Evolutionary conservation across 2,888 invertebrate genomes (phyloP).

Genomic region (Tubulanus polymorphus): DNA sequence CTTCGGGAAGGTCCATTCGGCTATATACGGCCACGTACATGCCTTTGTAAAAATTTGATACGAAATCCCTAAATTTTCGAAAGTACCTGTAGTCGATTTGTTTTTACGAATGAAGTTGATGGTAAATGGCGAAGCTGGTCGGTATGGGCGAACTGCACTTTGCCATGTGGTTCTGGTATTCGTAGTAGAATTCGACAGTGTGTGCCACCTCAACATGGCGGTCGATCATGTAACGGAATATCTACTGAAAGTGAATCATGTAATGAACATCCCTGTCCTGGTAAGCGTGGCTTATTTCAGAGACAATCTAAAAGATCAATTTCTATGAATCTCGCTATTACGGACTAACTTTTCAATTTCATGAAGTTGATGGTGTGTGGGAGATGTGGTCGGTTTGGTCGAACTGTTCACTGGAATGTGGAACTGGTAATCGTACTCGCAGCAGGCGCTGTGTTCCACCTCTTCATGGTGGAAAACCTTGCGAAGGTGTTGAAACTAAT

Average conservation of each 20-base stretch:
- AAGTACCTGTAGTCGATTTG: too few species aligned
- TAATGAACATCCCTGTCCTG: background rate
- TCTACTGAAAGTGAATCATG: background rate
- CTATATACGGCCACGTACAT: too few species aligned
- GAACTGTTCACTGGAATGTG: slow-evolving; percentile 17
- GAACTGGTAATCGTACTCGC: slow-evolving; percentile 11
- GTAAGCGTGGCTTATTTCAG: background rate
- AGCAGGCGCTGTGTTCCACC: slow-evolving; percentile 11
- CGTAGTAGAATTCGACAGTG: background rate
- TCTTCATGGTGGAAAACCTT: slow-evolving; percentile 6
- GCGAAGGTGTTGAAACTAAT: slow-evolving; percentile 6
- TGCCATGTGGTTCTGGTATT: background rate
- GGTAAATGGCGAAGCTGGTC: background rate
- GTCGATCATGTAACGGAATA: background rate
- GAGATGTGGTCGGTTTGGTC: slow-evolving; percentile 16
- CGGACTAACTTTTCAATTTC: background rate
- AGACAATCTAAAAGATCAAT: background rate
- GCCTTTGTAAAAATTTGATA: too few species aligned
- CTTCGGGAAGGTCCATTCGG: too few species aligned
- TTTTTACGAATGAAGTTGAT: background rate
- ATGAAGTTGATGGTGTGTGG: slow-evolving; percentile 18
- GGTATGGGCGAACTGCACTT: background rate
- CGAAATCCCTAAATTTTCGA: too few species aligned
- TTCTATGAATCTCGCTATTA: background rate
- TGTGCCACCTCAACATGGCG: background rate